Conservation (phyloP, 2,888 invertebrate genomes). For the Thecocarcelia acutangulata region DNA sequence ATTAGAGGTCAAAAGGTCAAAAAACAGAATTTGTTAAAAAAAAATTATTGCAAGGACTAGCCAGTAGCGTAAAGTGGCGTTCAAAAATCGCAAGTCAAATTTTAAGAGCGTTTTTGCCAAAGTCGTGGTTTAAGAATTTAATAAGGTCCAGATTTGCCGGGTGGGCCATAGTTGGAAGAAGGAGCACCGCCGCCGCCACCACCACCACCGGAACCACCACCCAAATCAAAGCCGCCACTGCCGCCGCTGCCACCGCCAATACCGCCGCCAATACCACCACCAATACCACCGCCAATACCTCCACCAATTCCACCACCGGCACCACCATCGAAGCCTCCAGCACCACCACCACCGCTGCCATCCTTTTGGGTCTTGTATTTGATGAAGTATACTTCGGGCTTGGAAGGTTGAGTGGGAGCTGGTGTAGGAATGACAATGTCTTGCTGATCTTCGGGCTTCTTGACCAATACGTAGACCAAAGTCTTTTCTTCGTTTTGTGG, state of each 20-base stretch:
- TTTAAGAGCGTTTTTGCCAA: constrained; percentile 55
- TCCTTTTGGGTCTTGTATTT: constrained; percentile 82
- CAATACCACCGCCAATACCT: constrained; percentile 71
- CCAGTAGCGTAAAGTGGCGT: constrained; percentile 74
- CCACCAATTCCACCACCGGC: constrained; percentile 71
- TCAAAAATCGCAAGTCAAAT: constrained; percentile 47
- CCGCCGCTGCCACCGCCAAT: constrained; percentile 71
- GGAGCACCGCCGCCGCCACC: constrained; percentile 74
- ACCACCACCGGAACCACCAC: constrained; percentile 76
- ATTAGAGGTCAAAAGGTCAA: constrained; percentile 58
- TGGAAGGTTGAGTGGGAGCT: constrained; percentile 91
- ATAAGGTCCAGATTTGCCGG: constrained; percentile 88
- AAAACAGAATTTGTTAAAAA: constrained; percentile 26
- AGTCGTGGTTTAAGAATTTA: constrained; percentile 71
- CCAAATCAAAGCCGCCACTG: constrained; percentile 71
- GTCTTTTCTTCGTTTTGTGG: constrained; percentile 94
- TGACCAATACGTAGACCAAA: constrained; percentile 92
- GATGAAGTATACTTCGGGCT: constrained; percentile 94
- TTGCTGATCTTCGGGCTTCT: constrained; percentile 92
- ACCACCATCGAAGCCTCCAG: constrained; percentile 72
- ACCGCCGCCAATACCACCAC: constrained; percentile 68
- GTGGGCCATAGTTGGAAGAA: constrained; percentile 85
- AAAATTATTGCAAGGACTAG: constrained; percentile 75
- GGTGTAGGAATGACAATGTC: constrained; percentile 90
- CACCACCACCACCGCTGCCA: constrained; percentile 73